phyloP scores from a whole-genome alignment of 1,140 invertebrate genomes.

The Schlechtendalia chinensis region DNA sequence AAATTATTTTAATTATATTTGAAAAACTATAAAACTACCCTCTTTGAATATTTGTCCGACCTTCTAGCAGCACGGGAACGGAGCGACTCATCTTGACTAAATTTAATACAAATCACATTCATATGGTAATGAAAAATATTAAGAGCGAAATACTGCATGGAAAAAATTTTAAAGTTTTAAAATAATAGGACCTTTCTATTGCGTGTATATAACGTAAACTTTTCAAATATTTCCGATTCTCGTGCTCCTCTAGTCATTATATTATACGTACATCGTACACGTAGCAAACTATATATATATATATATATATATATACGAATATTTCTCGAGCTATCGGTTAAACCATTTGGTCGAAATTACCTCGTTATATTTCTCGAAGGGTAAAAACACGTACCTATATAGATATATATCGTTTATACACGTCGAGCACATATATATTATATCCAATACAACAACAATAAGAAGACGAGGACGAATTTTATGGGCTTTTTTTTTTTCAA shows the following conservation, averaged over 20 bases:
- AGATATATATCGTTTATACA: not conserved
- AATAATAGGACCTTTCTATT: too few species aligned
- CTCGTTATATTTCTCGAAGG: not conserved
- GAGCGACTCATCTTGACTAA: too few species aligned
- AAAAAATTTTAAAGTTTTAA: too few species aligned
- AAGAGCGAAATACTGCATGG: too few species aligned
- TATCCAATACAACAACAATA: not conserved
- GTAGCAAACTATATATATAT: not conserved
- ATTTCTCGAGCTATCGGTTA: not conserved
- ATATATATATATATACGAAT: not conserved
- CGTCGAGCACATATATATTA: not conserved
- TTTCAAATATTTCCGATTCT: too few species aligned
- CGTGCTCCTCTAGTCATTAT: not conserved
- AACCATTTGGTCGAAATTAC: not conserved
- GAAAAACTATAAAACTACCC: too few species aligned
- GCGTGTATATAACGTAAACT: too few species aligned
- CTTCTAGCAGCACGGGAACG: too few species aligned
- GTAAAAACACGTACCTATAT: not conserved
- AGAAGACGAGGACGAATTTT: conserved; percentile 15
- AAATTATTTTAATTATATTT: too few species aligned
- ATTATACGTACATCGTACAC: not conserved
- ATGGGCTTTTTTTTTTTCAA: not conserved
- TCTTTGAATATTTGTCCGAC: too few species aligned
- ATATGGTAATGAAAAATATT: too few species aligned
- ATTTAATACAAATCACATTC: too few species aligned